Conservation (phyloP, 1,140 invertebrate species). For the Drosophila sp. region DNA sequence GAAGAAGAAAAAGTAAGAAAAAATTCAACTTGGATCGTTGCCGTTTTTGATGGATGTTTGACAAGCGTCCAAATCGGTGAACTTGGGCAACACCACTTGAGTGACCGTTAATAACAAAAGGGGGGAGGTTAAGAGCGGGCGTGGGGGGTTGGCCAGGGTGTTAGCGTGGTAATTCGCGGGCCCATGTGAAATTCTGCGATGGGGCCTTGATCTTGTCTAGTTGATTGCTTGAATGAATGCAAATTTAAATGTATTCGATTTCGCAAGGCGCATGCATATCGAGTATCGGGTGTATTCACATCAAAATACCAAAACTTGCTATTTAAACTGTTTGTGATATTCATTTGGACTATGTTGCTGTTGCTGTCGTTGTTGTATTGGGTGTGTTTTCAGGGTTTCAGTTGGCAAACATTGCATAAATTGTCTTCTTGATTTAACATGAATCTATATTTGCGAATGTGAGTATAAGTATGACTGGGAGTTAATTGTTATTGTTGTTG, state of each 20-base stretch:
- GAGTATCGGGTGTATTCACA: conserved; percentile 37
- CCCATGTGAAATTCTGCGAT: conserved; percentile 44
- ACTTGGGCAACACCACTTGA: conserved; percentile 31
- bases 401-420: conserved; percentile 50
- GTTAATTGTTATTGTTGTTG: neutral
- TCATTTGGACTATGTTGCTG: conserved; percentile 56
- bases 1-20: conserved; percentile 11
- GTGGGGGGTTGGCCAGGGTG: too few species aligned
- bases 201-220: conserved; percentile 72
- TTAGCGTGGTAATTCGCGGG: conserved; percentile 3
- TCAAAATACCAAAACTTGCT: conserved; percentile 43
- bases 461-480: neutral
- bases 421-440: conserved; percentile 54
- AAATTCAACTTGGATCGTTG: conserved; percentile 18
- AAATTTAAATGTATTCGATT: conserved; percentile 56
- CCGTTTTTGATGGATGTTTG: conserved; percentile 62
- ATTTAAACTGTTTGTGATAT: conserved; percentile 77
- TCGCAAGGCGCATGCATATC: conserved; percentile 32
- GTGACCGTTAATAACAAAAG: conserved; percentile 31
- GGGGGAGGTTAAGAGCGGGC: neutral
- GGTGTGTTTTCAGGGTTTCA: conserved; percentile 76
- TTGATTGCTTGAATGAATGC: conserved; percentile 54
- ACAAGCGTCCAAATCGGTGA: conserved; percentile 52
- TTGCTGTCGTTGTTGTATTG: conserved; percentile 48
- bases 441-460: conserved; percentile 5